phyloP scores from a whole-genome alignment of 2,797 vertebrate species.

The Florisuga fusca region DNA sequence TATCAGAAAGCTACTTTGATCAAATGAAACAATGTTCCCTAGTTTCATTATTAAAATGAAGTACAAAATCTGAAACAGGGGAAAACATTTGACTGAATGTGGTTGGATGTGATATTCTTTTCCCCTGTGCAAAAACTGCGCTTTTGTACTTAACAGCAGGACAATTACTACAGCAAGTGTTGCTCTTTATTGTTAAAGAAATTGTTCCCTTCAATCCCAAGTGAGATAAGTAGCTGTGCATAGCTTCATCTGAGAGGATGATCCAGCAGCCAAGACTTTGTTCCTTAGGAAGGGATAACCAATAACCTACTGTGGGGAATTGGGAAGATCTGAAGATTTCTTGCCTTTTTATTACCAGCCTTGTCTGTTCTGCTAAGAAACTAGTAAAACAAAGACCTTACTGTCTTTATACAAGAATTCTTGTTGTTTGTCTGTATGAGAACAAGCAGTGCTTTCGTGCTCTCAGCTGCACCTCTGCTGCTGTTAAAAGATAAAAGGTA shows the following conservation, averaged over 20 bases:
- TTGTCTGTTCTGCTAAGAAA: not conserved
- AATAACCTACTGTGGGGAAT: not conserved
- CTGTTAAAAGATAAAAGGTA: not conserved
- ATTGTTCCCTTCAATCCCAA: not conserved
- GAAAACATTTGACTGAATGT: not conserved
- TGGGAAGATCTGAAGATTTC: not conserved
- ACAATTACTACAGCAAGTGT: not conserved
- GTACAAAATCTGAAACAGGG: not conserved
- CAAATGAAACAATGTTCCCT: not conserved
- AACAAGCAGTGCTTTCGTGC: not conserved
- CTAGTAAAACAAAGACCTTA: not conserved
- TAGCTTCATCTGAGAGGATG: not conserved
- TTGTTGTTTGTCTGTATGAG: not conserved
- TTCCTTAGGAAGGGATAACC: not conserved
- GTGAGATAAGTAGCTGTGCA: rapidly evolving
- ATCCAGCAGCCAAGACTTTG: not conserved
- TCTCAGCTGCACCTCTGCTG: not conserved
- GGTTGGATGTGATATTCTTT: not conserved
- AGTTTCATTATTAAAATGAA: not conserved
- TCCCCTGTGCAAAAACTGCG: not conserved
- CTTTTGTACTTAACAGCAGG: not conserved
- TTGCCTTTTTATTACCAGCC: not conserved
- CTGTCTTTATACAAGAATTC: not conserved
- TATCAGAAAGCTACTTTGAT: not conserved
- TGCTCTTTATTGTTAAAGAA: not conserved